Percentiles rank a stretch among this genome's conserved stretches.
These are phyloP conservation scores for Taurulus bubalis DNA, from an alignment of 2,113 vertebrate genomes.

Conservation along the genomic window DNA sequence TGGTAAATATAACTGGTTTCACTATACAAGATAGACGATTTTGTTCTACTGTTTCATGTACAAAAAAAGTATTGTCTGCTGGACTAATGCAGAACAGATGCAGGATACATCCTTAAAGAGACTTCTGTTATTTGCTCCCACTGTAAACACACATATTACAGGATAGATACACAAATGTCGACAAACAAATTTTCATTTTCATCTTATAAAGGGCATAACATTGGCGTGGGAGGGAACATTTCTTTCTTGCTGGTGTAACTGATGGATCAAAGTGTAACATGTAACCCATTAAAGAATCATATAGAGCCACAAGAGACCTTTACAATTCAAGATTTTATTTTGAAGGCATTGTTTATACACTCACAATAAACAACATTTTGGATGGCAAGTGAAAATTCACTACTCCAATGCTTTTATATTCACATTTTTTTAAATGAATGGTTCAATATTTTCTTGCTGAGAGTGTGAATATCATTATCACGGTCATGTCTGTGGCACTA, in stretches of 20 bases:
- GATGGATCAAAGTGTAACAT: constrained; percentile 3
- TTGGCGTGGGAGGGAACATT: neutral
- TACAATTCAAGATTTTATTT: neutral
- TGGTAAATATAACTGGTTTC: constrained; percentile 57
- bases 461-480: neutral
- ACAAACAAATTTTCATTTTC: constrained; percentile 31
- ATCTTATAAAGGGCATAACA: constrained; percentile 14
- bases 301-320: constrained; percentile 12
- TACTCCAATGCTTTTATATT: constrained; percentile 6
- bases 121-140: constrained; percentile 38
- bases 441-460: constrained; percentile 4
- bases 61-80: constrained; percentile 56
- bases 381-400: neutral
- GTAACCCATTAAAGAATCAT: constrained; percentile 1
- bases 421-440: neutral
- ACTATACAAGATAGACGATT: constrained; percentile 47
- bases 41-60: constrained; percentile 63
- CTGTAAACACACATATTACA: constrained; percentile 46
- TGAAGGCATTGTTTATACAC: constrained; percentile 17
- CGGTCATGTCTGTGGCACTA: neutral
- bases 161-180: constrained; percentile 36
- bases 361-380: neutral
- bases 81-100: constrained; percentile 73
- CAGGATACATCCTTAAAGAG: constrained; percentile 33
- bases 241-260: neutral